Percentiles rank a stretch among this genome's conserved stretches.
phyloP scores from a whole-genome alignment of 2,113 vertebrate species.

The Pelvicachromis taeniatus region DNA sequence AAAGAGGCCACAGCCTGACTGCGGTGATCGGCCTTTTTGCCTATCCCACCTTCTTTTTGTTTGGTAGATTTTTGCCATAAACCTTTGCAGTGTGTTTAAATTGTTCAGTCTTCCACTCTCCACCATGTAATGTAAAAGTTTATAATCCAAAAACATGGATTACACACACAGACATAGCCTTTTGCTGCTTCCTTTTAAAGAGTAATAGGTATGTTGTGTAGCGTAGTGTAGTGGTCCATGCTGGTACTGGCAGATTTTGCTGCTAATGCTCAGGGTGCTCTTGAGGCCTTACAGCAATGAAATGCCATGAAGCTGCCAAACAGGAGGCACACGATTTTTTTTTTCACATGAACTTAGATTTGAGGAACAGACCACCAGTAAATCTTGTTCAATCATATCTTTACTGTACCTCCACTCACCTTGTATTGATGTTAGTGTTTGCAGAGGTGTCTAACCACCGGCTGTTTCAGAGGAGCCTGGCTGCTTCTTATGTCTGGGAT shows the following conservation, averaged over 20 bases:
- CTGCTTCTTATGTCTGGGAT: neutral
- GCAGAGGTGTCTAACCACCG: neutral
- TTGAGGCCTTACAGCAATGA: neutral
- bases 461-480: neutral
- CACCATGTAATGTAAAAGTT: constrained; percentile 8
- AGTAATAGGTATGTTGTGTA: neutral
- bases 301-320: neutral
- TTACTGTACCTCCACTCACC: neutral
- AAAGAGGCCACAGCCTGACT: neutral
- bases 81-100: neutral
- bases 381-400: neutral
- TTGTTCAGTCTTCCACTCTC: neutral
- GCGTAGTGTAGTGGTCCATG: neutral
- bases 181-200: neutral
- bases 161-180: neutral
- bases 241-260: neutral
- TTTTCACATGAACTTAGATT: constrained; percentile 31
- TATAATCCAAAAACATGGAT: neutral
- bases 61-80: neutral
- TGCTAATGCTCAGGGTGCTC: neutral
- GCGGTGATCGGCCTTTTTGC: neutral
- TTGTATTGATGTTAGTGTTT: neutral
- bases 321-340: neutral
- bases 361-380: constrained; percentile 3
- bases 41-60: neutral